These are phyloP conservation scores for Potamilus streckersoni DNA, from an alignment of 1,140 invertebrate species.

Conservation along the genomic window DNA sequence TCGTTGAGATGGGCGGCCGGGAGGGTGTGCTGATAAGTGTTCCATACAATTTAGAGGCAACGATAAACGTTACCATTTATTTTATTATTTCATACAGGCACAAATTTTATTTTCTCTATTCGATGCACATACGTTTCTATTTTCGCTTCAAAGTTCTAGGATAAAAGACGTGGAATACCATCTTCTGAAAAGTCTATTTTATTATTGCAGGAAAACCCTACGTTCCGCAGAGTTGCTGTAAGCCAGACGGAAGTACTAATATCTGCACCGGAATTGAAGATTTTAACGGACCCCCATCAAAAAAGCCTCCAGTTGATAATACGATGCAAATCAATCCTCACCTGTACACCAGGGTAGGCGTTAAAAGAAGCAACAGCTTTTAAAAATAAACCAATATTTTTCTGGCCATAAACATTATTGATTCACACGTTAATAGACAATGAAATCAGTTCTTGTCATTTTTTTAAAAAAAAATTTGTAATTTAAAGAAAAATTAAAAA, in stretches of 20 bases:
- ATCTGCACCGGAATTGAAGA: constrained; percentile 38
- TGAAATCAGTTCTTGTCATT: background rate
- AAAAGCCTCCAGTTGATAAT: constrained; percentile 28
- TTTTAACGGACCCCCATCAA: constrained; percentile 39
- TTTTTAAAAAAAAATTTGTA: background rate
- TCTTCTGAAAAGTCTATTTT: background rate
- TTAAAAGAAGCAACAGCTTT: background rate
- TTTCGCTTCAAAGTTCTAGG: background rate
- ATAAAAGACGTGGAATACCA: background rate
- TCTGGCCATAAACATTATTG: background rate
- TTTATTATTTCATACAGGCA: no score
- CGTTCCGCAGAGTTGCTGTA: constrained; percentile 53
- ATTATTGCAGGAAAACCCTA: constrained; percentile 35
- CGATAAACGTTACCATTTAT: no score
- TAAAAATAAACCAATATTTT: background rate
- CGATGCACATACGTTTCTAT: background rate
- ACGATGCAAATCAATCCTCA: constrained; percentile 33
- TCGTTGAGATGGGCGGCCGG: no score
- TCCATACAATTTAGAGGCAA: no score
- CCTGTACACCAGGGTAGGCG: constrained; percentile 46
- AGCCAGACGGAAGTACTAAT: constrained; percentile 32
- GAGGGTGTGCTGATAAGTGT: no score
- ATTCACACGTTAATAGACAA: background rate
- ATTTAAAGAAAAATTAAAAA: no score
- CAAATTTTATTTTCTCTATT: no score